Conservation (phyloP, 23 tunicate genomes). For the Halocynthia aurantium region DNA sequence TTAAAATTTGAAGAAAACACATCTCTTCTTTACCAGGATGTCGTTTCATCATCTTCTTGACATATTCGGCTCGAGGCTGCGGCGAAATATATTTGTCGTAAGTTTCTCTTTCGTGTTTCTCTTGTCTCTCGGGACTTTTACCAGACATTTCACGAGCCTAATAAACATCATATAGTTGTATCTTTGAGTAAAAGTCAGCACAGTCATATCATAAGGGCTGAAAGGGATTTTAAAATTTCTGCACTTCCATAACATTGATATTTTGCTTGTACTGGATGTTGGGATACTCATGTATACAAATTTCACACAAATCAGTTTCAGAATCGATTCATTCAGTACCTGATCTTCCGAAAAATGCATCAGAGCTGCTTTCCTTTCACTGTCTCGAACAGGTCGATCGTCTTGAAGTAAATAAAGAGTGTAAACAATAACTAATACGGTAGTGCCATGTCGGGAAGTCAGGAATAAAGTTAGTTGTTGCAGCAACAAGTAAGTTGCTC, state of each 20-base stretch:
- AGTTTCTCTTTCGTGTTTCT: too few relatives aligned
- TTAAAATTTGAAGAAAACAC: not conserved
- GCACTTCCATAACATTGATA: not conserved
- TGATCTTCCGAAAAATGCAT: constrained; percentile 79
- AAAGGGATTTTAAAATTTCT: not conserved
- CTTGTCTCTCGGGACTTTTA: too few relatives aligned
- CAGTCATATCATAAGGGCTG: not conserved
- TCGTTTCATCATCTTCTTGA: constrained; percentile 56
- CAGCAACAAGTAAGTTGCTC: too few relatives aligned
- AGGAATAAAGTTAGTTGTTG: too few relatives aligned
- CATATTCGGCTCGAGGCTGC: constrained; percentile 76
- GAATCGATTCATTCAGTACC: constrained; percentile 12
- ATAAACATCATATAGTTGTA: not conserved
- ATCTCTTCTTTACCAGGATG: constrained; percentile 51
- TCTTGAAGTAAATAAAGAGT: constrained; percentile 24
- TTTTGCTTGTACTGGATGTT: not conserved
- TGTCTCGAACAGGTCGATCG: constrained; percentile 96
- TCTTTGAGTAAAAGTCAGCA: not conserved
- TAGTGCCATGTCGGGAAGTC: too few relatives aligned
- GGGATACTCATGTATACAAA: not conserved
- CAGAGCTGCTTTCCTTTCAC: constrained; percentile 90
- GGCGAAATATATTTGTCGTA: constrained; percentile 8
- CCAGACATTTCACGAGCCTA: constrained; percentile 27
- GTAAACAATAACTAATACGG: too few relatives aligned
- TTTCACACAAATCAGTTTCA: not conserved